Evolutionary conservation across 2,113 vertebrate genomes (phyloP).

Genomic region (Gracilinanus agilis): DNA sequence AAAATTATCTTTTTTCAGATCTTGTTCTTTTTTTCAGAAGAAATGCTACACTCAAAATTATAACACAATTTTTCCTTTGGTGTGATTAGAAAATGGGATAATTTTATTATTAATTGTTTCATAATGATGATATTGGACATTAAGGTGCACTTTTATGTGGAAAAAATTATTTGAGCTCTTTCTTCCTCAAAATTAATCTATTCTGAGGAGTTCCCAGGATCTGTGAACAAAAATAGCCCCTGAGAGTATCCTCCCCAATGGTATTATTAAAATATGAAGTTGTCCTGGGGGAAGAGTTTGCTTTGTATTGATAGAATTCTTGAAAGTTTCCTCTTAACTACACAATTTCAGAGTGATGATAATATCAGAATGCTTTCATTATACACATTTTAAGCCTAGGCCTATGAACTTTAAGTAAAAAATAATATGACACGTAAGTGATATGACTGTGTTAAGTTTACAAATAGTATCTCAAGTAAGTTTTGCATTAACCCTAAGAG

Average conservation of each 20-base stretch:
- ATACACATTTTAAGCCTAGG: neutral
- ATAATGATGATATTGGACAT: neutral
- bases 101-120: too few species aligned
- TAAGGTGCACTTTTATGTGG: neutral
- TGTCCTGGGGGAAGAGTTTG: neutral
- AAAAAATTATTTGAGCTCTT: too few species aligned
- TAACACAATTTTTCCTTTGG: neutral
- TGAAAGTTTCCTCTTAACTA: neutral
- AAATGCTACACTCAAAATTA: neutral
- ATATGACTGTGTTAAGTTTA: neutral
- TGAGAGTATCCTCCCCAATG: neutral
- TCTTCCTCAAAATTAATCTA: neutral
- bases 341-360: neutral
- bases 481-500: too few species aligned
- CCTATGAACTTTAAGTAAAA: neutral
- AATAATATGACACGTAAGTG: neutral
- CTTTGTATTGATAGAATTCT: neutral
- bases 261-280: neutral
- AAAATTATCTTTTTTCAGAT: too few species aligned
- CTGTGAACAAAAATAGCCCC: neutral
- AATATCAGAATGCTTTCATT: neutral
- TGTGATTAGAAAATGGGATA: neutral
- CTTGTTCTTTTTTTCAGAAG: too few species aligned
- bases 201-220: neutral
- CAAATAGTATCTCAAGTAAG: neutral